Base-by-base conservation (phyloP, 1,140 invertebrate genomes). In the Musca vetustissima region DNA sequence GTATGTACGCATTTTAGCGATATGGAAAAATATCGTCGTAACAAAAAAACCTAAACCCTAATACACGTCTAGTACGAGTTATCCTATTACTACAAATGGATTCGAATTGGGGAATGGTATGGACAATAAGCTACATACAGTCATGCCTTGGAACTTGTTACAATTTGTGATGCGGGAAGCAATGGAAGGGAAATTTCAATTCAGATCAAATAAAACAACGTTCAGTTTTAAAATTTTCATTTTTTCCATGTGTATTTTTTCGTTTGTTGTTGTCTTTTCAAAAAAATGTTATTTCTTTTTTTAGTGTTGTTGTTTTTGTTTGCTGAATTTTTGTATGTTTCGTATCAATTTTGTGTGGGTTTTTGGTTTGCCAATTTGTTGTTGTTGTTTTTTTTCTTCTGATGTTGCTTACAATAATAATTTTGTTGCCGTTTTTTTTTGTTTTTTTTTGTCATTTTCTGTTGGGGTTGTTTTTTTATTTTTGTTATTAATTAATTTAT, bases 241-340 rank as follows among this genome's bases (percentile, higher is more conserved):
- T 61, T 61, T 61, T 61, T 61, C 36, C 57, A 61, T 61, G 57
- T 61, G 57, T 61, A 61, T 61, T 61, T 61, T 61, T 61, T 61
- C 57, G 36, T 61, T 61, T 61, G 57, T 61, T 61, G 17, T 61
- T 57, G 53, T 61, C 36, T 61, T 61, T 61, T 61, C 17, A 36
- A 36, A 19, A 19, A 19, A 17, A 52, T 52, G 17, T 52, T 52
- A 19, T 52, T 52, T 49, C 17, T 15, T 49, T n/a, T 49, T 52
- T 52, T 52, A 19, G 17, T 43, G 36, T 43, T 43, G 36, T 43
- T 59, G 15, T 25, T 59, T 59, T 36, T 61, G 17, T 43, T 61
- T n/a, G n/a, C n/a, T n/a, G n/a, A 19, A 61, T 43, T 61, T 43
- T 43, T 43, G 36, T 43, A 9, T 43, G 36, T 43, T 43, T 61